Evolutionary conservation across 1,140 invertebrate species (phyloP), one percentile per base, ranked within the genome.

Genomic region (Diprion similis): DNA sequence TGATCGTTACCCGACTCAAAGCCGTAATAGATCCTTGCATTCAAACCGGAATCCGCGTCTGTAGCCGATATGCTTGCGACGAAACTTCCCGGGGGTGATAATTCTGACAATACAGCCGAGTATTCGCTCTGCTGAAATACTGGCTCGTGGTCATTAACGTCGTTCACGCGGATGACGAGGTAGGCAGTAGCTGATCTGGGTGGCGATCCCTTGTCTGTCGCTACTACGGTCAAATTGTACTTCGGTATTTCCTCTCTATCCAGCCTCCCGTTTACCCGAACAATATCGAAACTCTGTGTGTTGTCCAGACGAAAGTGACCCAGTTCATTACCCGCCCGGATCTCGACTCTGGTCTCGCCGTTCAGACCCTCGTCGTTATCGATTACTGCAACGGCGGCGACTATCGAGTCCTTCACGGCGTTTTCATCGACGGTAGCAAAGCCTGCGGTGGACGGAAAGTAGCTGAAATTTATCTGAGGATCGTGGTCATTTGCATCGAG

Each of bases 401-500:
- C 97, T 0, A 97, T 92, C 3, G 94, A 94, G 11, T 95, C 95
- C 82, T 96, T 96, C 17, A 90, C 90, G 0, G 96, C 96, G 86
- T 98, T 98, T 87, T 99, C 97, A 84, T 98, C 96, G 0, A 99
- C 96, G 0, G 95, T 96, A 2, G 96, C 97, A 82, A 93, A 95
- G 46, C 90, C 92, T 0, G 94, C 94, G 0, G 93, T 94, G 0
- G 93, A 88, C 9, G 96, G 95, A 82, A 97, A 95, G 84, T 97
- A 97, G 10, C 92, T 92, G 83, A 99, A 98, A 74, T 92, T 93
- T 69, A 99, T 98, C 37, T 94, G 91, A 6, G 97, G 98, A 88
- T 97, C 95, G 83, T 99, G 97, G 89, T 98, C 96, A 87, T 98
- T 98, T 1, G 96, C 94, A 85, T 98, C 97, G 47, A 98, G 89